Conservation (phyloP, 2,888 invertebrate species). For the Eupithecia vulgata region DNA sequence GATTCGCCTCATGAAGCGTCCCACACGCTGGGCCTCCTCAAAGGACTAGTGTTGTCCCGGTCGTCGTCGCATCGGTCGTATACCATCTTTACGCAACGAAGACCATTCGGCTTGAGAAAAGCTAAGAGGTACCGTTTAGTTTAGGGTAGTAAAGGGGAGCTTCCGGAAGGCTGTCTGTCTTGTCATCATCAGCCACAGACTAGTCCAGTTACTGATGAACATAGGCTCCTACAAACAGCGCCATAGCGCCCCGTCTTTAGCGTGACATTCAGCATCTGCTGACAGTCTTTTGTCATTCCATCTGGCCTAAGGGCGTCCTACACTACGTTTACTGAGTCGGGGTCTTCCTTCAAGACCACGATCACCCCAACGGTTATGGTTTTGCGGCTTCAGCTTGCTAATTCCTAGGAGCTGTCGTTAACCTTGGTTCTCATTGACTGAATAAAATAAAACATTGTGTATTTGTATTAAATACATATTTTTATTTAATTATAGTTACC, state of each 20-base stretch:
- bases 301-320: too few relatives aligned
- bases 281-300: neutral
- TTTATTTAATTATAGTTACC: too few relatives aligned
- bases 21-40: too few relatives aligned
- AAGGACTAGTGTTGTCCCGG: too few relatives aligned
- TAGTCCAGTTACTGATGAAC: neutral
- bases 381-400: neutral
- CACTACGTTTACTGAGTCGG: neutral
- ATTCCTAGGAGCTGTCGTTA: neutral
- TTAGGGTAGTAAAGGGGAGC: too few relatives aligned
- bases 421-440: neutral
- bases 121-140: too few relatives aligned
- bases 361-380: neutral
- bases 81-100: too few relatives aligned
- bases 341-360: neutral
- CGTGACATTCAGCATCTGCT: neutral
- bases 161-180: neutral
- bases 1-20: too few relatives aligned
- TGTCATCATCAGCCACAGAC: neutral
- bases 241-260: neutral
- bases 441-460: neutral
- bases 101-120: too few relatives aligned
- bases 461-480: neutral
- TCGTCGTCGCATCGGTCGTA: too few relatives aligned
- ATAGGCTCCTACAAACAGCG: neutral